A percentile compares a stretch with the other conserved stretches of the same genome.
Conservation (phyloP, 2,113 vertebrate genomes). For the Stegostoma tigrinum region DNA sequence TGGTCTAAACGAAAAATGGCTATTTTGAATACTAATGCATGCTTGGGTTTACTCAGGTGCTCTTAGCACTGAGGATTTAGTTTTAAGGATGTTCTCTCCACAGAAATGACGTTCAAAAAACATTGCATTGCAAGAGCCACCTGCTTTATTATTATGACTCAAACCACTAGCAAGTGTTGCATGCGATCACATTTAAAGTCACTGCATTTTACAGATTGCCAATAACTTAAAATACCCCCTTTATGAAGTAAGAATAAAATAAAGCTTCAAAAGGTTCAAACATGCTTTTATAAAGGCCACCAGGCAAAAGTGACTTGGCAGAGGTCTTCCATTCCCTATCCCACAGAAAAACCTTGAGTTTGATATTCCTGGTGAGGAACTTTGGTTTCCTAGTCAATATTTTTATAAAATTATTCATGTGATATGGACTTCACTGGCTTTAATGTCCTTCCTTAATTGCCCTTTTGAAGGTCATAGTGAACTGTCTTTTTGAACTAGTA, state of each 20-base stretch:
- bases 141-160: neutral
- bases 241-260: neutral
- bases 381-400: too few relatives aligned
- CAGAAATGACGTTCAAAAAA: neutral
- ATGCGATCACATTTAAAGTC: neutral
- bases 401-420: too few relatives aligned
- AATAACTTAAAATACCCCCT: neutral
- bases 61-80: neutral
- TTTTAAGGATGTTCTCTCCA: neutral
- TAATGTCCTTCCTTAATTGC: too few relatives aligned
- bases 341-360: too few relatives aligned
- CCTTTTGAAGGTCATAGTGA: too few relatives aligned
- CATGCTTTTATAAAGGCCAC: neutral
- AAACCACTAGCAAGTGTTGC: neutral
- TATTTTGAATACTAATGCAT: neutral
- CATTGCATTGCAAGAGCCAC: neutral
- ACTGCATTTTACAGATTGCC: neutral
- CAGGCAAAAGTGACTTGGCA: neutral
- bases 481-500: too few relatives aligned
- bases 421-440: too few relatives aligned
- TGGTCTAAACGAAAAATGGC: neutral
- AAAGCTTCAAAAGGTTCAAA: neutral
- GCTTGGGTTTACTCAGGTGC: neutral
- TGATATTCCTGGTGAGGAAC: too few relatives aligned
- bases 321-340: too few relatives aligned